Conservation (phyloP, 2,113 vertebrate genomes). For the Phrynosoma blainvillii region DNA sequence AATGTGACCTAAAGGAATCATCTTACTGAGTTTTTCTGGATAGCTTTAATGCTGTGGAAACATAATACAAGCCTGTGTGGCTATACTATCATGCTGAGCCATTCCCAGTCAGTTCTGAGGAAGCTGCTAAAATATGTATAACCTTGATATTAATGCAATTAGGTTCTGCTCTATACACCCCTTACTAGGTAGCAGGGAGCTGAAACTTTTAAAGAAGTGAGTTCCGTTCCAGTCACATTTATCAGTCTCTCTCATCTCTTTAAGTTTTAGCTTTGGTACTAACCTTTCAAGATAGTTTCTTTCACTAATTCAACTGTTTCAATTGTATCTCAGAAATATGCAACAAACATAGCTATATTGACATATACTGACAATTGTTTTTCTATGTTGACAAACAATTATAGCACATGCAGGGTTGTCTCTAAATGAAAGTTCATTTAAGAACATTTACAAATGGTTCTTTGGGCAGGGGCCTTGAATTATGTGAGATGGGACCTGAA, state of each 20-base stretch:
- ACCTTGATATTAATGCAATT: slow-evolving; percentile 22
- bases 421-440: too few relatives aligned
- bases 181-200: slow-evolving; percentile 12
- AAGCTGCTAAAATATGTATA: slow-evolving; percentile 48
- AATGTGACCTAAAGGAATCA: not conserved
- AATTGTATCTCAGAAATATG: not conserved
- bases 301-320: not conserved
- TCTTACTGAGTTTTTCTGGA: slow-evolving; percentile 31
- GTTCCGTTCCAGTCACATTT: not conserved
- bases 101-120: slow-evolving; percentile 29
- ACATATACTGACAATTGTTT: too few relatives aligned
- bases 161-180: slow-evolving; percentile 16
- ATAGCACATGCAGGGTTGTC: too few relatives aligned
- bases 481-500: too few relatives aligned
- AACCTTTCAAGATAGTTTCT: not conserved
- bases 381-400: too few relatives aligned
- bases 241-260: not conserved
- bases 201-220: not conserved
- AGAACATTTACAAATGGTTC: too few relatives aligned
- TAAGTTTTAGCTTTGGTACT: not conserved
- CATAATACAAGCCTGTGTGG: slow-evolving; percentile 42
- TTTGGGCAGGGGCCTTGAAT: too few relatives aligned
- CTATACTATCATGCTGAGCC: slow-evolving; percentile 33
- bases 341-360: not conserved
- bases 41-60: slow-evolving; percentile 48